These are phyloP conservation scores for Marasmarcha lunaedactyla DNA, from an alignment of 2,888 invertebrate species.

Conservation along the genomic window DNA sequence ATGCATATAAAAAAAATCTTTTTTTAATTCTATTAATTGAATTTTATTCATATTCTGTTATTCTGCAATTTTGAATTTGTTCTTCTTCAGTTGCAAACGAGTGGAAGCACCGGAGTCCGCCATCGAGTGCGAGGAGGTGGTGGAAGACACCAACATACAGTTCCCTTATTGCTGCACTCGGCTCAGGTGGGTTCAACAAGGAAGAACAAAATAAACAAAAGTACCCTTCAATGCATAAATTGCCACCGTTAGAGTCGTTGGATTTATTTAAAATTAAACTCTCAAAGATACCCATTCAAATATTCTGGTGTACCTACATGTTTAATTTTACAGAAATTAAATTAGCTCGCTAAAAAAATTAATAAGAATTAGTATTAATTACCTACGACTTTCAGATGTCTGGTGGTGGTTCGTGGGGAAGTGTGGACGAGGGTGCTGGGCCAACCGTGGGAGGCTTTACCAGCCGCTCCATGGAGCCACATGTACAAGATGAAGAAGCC, in stretches of 20 bases:
- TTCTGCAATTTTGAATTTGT: no score
- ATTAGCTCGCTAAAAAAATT: no score
- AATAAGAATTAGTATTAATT: no score
- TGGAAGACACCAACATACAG: slow-evolving; percentile 63
- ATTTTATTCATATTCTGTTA: no score
- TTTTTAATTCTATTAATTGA: no score
- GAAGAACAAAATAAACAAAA: neutral
- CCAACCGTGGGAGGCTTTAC: slow-evolving; percentile 56
- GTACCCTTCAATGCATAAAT: no score
- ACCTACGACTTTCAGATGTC: slow-evolving; percentile 27
- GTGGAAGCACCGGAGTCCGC: slow-evolving; percentile 60
- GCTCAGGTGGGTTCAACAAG: slow-evolving; percentile 39
- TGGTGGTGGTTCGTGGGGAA: slow-evolving; percentile 55
- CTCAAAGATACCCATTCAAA: no score
- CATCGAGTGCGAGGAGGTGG: slow-evolving; percentile 60
- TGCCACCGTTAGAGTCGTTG: no score
- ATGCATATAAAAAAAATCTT: no score
- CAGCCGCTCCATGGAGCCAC: slow-evolving; percentile 61
- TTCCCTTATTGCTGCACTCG: slow-evolving; percentile 58
- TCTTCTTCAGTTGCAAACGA: slow-evolving; percentile 43
- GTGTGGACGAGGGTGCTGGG: slow-evolving; percentile 60
- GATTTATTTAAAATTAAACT: no score
- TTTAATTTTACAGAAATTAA: neutral
- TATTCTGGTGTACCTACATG: no score
- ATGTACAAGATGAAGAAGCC: slow-evolving; percentile 67